Conservation (phyloP, 2,113 vertebrate genomes). For the Bos taurus region DNA sequence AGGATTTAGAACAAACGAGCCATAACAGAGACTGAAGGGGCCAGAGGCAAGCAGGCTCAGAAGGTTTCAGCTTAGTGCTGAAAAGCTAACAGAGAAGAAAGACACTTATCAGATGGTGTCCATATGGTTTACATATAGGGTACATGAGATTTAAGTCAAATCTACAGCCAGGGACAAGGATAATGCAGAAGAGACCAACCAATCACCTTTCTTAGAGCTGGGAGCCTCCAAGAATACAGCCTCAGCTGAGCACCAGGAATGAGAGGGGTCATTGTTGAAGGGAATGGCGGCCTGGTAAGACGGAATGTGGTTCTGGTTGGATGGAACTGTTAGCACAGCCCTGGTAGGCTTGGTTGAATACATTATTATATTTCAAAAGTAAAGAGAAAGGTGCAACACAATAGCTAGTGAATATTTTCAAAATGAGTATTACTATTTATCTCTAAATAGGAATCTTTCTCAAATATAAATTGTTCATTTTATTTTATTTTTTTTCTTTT, state of each 20-base stretch:
- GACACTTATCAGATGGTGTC: not conserved
- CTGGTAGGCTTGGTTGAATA: not conserved
- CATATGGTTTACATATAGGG: not conserved
- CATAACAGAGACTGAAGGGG: not conserved
- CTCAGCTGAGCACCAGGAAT: not conserved
- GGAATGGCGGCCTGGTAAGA: not conserved
- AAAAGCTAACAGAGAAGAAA: not conserved
- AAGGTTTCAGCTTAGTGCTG: not conserved
- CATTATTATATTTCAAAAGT: not conserved
- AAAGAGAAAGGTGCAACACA: not conserved
- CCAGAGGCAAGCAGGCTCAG: not conserved
- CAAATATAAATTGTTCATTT: not conserved
- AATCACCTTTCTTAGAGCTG: not conserved
- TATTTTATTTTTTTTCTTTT: no score
- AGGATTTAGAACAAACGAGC: not conserved
- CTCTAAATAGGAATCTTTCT: not conserved
- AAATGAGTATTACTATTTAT: not conserved
- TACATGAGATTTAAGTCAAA: not conserved
- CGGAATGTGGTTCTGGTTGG: not conserved
- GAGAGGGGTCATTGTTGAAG: not conserved
- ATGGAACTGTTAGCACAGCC: not conserved
- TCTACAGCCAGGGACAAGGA: not conserved
- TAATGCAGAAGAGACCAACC: not conserved
- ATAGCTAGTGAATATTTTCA: not conserved
- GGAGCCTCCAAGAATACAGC: not conserved